Conservation (phyloP, 2,888 invertebrate genomes). For the Aleiodes testaceus region DNA sequence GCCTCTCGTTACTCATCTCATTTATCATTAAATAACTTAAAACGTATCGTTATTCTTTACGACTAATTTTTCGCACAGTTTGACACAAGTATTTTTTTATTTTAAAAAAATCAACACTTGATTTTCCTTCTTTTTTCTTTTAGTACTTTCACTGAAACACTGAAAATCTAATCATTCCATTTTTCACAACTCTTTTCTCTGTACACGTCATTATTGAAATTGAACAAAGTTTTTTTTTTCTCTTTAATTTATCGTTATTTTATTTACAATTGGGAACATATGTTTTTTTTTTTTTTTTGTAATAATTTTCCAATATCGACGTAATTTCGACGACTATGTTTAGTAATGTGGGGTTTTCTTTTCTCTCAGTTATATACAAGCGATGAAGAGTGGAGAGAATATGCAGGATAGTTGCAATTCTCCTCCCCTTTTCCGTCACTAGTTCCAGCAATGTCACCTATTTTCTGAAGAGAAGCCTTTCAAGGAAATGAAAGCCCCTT, state of each 20-base stretch:
- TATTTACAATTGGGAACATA: not conserved
- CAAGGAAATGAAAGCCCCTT: constrained; percentile 32
- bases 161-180: not conserved
- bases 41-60: not conserved
- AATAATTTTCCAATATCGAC: not conserved
- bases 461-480: constrained; percentile 28
- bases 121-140: too few species aligned
- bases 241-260: too few species aligned
- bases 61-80: constrained; percentile 18
- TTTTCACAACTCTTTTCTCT: not conserved
- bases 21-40: constrained; percentile 15
- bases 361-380: constrained; percentile 11
- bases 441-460: constrained; percentile 33
- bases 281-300: not conserved
- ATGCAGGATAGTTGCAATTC: not conserved
- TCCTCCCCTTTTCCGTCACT: not conserved
- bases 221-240: not conserved
- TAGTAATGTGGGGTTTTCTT: not conserved
- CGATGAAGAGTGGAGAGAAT: constrained; percentile 24
- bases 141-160: not conserved
- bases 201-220: not conserved
- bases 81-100: constrained; percentile 6
- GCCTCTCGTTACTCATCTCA: not conserved
- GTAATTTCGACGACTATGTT: not conserved
- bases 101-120: not conserved